A percentile compares a stretch with the other conserved stretches of the same genome.
Conservation (phyloP, 1,140 invertebrate species). For the Pachyrhynchus sulphureomaculatus region DNA sequence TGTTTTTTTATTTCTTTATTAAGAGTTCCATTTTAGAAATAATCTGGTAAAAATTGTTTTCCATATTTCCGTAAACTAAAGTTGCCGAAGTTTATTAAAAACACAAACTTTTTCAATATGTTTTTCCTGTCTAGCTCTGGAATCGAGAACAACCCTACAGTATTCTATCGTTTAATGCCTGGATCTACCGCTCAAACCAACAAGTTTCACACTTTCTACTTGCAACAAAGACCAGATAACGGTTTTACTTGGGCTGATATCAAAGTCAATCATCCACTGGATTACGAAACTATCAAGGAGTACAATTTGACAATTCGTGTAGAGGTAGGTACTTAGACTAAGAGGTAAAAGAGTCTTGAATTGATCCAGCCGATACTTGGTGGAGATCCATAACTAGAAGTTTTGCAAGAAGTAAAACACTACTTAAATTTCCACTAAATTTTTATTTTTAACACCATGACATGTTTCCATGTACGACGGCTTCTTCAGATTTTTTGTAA, state of each 20-base stretch:
- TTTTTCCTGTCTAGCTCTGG: conserved; percentile 74
- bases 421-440: no score
- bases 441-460: no score
- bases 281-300: conserved; percentile 93
- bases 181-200: conserved; percentile 94
- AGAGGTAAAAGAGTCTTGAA: no score
- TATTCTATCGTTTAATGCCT: conserved; percentile 92
- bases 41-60: background rate
- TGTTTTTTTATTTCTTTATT: background rate
- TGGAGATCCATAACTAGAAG: no score
- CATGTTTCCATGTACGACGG: no score
- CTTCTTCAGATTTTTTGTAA: no score
- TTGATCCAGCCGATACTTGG: no score
- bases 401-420: no score
- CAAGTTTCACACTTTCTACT: conserved; percentile 92
- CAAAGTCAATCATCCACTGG: conserved; percentile 93
- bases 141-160: conserved; percentile 92
- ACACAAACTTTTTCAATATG: conserved; percentile 11
- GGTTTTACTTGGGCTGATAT: conserved; percentile 92
- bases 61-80: conserved; percentile 7
- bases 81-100: background rate
- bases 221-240: conserved; percentile 88
- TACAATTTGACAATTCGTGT: conserved; percentile 95
- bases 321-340: conserved; percentile 66
- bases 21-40: background rate